Evolutionary conservation across 2,888 invertebrate species (phyloP), one percentile per base, ranked within the genome.

Genomic region (Unio pictorum): DNA sequence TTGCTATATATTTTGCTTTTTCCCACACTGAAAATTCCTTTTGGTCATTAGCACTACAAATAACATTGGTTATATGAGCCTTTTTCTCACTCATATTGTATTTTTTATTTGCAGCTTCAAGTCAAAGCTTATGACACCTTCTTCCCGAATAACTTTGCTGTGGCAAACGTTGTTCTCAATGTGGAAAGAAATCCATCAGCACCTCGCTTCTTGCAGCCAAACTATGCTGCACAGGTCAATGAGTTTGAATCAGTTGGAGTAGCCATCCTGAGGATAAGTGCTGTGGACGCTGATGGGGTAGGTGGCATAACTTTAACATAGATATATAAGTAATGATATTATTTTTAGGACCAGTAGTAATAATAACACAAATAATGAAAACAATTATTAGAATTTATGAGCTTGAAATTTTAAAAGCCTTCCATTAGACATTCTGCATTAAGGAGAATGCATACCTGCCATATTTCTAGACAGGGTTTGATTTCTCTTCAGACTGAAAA

Each of bases 171-270:
- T 20, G 75, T 77, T 23, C 83, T 89, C 17, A 71, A 71, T 58
- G 88, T 89, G 17, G 72, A 64, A 7, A 80, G 86, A 17, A 89
- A 89, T 69, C 80, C 82, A n/a, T 78, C 80, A 59, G 69, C 65
- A 3, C 88, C 88, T 5, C 45, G 67, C 2, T 88, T 88, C 67
- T 57, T 30, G 1, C 64, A 60, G 1, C 58, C 68, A 0, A n/a
- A 62, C 7, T 81, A 78, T 65, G 45, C 28, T 7, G 56, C 61
- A 2, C 59, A 68, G 17, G 78, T 83, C 23, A 77, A 81, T 64
- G 84, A 86, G 60, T 74, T 83, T 66, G 23, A 68, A 61, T 61
- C 64, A 20, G 66, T 76, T 3, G 72, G 71, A 54, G 64, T 64
- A 18, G 64, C 67, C 7, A 72, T 85, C 3, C 63, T 76, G 55